Percentiles rank a stretch among this genome's conserved stretches.
Conservation (phyloP, 2,113 vertebrate species). For the Catharus fuscescens region DNA sequence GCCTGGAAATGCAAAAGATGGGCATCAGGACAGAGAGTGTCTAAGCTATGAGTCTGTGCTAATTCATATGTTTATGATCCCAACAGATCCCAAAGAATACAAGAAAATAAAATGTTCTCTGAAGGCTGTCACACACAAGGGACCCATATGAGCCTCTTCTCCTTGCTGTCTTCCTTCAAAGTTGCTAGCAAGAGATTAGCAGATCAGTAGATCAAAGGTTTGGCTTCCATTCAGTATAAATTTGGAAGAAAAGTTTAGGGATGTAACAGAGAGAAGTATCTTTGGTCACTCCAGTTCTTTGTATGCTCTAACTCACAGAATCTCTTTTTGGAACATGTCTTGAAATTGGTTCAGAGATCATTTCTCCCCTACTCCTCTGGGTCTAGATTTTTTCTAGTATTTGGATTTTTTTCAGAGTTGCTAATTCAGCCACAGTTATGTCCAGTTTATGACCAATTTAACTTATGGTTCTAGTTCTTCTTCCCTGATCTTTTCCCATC, state of each 20-base stretch:
- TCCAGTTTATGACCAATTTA: not conserved
- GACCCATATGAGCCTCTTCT: not conserved
- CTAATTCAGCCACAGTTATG: not conserved
- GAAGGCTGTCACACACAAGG: fast-evolving
- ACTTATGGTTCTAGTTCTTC: not conserved
- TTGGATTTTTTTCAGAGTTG: not conserved
- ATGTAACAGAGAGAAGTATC: not conserved
- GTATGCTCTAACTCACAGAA: not conserved
- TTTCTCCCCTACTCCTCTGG: not conserved
- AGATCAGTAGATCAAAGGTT: not conserved
- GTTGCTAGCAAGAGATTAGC: not conserved
- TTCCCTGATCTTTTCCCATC: not conserved
- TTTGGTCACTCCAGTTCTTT: not conserved
- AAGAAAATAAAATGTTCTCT: not conserved
- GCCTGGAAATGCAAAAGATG: not conserved
- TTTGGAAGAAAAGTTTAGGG: not conserved
- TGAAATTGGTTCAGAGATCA: not conserved
- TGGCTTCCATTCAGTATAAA: not conserved
- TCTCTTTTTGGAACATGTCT: not conserved
- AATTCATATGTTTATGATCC: not conserved
- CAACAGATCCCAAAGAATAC: not conserved
- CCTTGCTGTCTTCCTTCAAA: not conserved
- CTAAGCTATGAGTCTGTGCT: not conserved
- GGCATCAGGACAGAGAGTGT: not conserved
- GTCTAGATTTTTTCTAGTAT: not conserved